These are phyloP conservation scores for Drosophila kambysellisi DNA, from an alignment of 2,888 invertebrate species.

Conservation along the genomic window DNA sequence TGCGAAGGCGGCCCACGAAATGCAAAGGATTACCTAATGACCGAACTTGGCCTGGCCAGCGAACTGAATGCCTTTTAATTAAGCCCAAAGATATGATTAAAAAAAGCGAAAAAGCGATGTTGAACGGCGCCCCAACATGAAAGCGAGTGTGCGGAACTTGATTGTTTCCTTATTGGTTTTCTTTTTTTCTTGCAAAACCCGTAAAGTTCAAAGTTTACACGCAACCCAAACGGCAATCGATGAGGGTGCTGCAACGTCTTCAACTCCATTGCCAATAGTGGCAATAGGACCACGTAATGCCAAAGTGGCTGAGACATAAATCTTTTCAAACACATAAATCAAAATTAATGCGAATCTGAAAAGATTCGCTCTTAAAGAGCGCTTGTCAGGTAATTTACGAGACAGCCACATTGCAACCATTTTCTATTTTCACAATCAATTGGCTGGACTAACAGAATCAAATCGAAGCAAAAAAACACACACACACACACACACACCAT, in stretches of 20 bases:
- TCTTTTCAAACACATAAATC: conserved; percentile 40
- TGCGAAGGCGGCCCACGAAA: neutral
- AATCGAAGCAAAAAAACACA: conserved; percentile 24
- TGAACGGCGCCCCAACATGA: conserved; percentile 50
- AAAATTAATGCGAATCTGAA: conserved; percentile 29
- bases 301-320: conserved; percentile 30
- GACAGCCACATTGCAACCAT: conserved; percentile 23
- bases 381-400: conserved; percentile 16
- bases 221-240: conserved; percentile 24
- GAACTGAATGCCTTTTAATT: conserved; percentile 50
- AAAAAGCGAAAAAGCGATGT: conserved; percentile 32
- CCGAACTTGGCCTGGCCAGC: conserved; percentile 8
- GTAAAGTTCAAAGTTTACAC: conserved; percentile 56
- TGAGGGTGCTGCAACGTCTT: neutral
- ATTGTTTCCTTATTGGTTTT: conserved; percentile 27
- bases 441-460: conserved; percentile 42
- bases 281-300: conserved; percentile 15
- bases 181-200: neutral
- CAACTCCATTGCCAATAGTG: neutral
- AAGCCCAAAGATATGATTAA: conserved; percentile 55
- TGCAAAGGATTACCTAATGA: conserved; percentile 47
- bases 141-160: conserved; percentile 27
- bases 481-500: conserved; percentile 6
- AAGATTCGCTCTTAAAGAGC: conserved; percentile 9
- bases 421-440: conserved; percentile 43